Evolutionary conservation across 2,888 invertebrate species (phyloP), one percentile per base, ranked within the genome.

Genomic region (Emesis castigata): DNA sequence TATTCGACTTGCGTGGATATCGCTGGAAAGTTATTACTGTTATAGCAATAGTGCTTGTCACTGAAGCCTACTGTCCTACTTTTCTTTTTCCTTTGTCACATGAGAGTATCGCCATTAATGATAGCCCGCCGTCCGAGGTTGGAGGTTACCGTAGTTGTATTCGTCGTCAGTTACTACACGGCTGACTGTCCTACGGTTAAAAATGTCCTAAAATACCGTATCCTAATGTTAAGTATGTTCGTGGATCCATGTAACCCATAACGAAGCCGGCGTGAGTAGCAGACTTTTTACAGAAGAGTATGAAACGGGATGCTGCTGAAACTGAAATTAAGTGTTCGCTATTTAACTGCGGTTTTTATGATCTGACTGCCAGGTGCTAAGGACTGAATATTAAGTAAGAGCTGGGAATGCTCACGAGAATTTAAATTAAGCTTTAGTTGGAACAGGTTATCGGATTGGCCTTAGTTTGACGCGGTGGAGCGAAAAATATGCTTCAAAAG

Each of bases 281-380:
- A 14, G 20, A 14, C 22, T 58, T 58, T 58, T 58, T 26, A 14
- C n/a, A 58, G 58, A 22, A 58, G 58, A 11, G 14, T 1, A 11
- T 58, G 11, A 18, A 58, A 14, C 53, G 18, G n/a, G 7, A 53
- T 18, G 69, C 72, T 78, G 80, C 26, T 26, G 26, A 26, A 26
- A 76, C 83, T 81, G 81, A 76, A 82, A 81, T 84, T 84, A 84
- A 84, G 79, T 75, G 79, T 77, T 79, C 79, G 74, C 75, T 79
- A 79, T 77, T 78, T 80, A 72, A 73, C 71, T 69, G 64, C 44
- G 64, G 48, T 77, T 79, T 80, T 82, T 77, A 84, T 82, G 77
- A 81, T 81, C 66, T 75, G 78, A 78, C 72, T 61, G 62, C 66
- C 73, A 80, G 77, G 74, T 80, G 78, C 69, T 58, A 48, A 31